Evolutionary conservation across 2,888 invertebrate species (phyloP), one percentile per base, ranked within the genome.

Genomic region (Liopterus haemorrhoidalis): DNA sequence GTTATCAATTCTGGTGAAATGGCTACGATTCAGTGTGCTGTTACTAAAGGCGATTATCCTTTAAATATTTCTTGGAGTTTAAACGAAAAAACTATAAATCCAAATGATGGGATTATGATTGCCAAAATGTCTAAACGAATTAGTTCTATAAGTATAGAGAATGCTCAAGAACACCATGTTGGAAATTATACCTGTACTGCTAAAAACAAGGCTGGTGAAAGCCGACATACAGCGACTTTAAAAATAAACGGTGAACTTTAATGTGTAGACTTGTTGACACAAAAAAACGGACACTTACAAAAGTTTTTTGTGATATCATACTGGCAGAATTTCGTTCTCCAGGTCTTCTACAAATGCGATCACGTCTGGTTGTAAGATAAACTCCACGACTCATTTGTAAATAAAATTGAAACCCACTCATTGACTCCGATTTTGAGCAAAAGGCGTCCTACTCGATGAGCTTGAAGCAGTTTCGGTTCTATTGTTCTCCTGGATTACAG

Each of bases 1-100:
- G 82, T 85, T 59, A 78, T 85, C 58, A 81, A 79, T 68, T 81
- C 81, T 62, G 87, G 85, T 54, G 85, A 86, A 67, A 81, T 85
- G 51, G 84, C 81, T 57, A 86, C 87, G 69, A 76, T 82, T 55
- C 79, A 76, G 64, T 75, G 81, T 70, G 72, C 78, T 72, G 73
- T 79, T 48, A 71, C 72, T 27, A 71, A 74, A 57, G 83, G 81
- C 47, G 76, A 76, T 62, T 59, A 65, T 39, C 77, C 74, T 46
- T 61, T 78, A 54, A 65, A 73, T 57, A 73, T 77, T 54, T 60
- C 59, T 49, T 78, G 78, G 78, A 70, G 57, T 53, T 72, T 75
- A 59, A 66, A 73, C 49, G 70, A 70, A 38, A 62, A 66, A 48
- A 53, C 68, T 47, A 68, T 79, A 59, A 72, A 72, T 53, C 67